Evolutionary conservation across 2,888 invertebrate genomes (phyloP), one percentile per base, ranked within the genome.

Genomic region (Archips crataeganus): DNA sequence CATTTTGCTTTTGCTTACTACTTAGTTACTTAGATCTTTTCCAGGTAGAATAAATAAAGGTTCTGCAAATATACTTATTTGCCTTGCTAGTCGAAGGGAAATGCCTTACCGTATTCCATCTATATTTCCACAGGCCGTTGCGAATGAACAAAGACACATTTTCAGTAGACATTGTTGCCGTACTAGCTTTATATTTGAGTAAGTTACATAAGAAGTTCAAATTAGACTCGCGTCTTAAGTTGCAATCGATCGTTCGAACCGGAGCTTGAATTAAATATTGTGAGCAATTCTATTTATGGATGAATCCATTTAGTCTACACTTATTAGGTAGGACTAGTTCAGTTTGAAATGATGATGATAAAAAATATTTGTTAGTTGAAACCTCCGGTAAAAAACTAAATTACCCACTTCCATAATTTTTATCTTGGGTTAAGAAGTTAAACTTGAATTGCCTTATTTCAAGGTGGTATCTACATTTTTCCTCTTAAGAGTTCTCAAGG

Each of bases 251-350:
- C 64, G 68, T 54, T 36, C 51, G 60, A 64, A 49, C 42, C 63
- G 71, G 23, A 32, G 51, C n/a, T 60, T 70, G 74, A 70, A 70
- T 74, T 74, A 60, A 65, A 74, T 74, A 74, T 74, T 65, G 65
- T 61, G 45, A 13, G 49, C 42, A 64, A 57, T 73, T 34, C 69
- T 69, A 60, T 69, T 64, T 65, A 54, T 23, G 51, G 69, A 47
- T 68, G 32, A 9, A 13, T 49, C 62, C 8, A 34, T 47, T 9
- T 65, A 59, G 10, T 36, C 60, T 60, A 13, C 9, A 15, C 13
- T 10, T 32, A 9, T 32, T 57, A 57, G 51, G 51, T 51, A 11
- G 11, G 57, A 42, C 11, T 68, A 51, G 15, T 34, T 15, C 49
- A 39, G 15, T 39, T 32, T 47, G 11, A 57, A 23, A 23, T 23